These are phyloP conservation scores for Danio jaintianensis DNA, from an alignment of 2,797 vertebrate genomes.

Conservation along the genomic window DNA sequence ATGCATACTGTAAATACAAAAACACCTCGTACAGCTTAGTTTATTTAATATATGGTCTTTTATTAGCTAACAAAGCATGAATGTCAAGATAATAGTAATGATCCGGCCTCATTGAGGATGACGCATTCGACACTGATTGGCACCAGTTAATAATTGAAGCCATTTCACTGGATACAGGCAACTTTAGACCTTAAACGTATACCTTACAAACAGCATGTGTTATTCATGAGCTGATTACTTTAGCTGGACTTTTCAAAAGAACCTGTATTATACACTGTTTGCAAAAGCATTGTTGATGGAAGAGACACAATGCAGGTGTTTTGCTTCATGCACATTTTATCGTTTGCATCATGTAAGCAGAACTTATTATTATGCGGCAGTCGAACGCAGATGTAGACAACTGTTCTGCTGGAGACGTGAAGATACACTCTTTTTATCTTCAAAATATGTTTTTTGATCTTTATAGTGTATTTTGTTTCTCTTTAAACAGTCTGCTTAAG, in stretches of 20 bases:
- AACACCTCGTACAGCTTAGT: neutral
- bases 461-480: neutral
- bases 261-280: slow-evolving; percentile 61
- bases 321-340: slow-evolving; percentile 27
- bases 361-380: neutral
- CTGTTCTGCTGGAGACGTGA: neutral
- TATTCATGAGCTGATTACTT: slow-evolving; percentile 73
- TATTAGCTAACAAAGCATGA: slow-evolving; percentile 45
- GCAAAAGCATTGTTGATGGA: slow-evolving; percentile 60
- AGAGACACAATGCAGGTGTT: slow-evolving; percentile 39
- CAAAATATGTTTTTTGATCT: neutral
- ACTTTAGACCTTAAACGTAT: slow-evolving; percentile 77
- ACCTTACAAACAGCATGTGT: slow-evolving; percentile 74
- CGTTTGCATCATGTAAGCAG: neutral
- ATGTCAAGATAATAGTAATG: slow-evolving; percentile 66
- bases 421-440: neutral
- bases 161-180: slow-evolving; percentile 78
- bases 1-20: neutral
- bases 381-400: neutral
- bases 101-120: slow-evolving; percentile 68
- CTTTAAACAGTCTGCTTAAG: neutral
- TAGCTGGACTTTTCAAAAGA: slow-evolving; percentile 59
- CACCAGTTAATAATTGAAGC: slow-evolving; percentile 75
- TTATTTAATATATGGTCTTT: neutral
- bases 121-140: slow-evolving; percentile 71